Conservation (phyloP, 2,888 invertebrate species). For the Drosophila infuscata region DNA sequence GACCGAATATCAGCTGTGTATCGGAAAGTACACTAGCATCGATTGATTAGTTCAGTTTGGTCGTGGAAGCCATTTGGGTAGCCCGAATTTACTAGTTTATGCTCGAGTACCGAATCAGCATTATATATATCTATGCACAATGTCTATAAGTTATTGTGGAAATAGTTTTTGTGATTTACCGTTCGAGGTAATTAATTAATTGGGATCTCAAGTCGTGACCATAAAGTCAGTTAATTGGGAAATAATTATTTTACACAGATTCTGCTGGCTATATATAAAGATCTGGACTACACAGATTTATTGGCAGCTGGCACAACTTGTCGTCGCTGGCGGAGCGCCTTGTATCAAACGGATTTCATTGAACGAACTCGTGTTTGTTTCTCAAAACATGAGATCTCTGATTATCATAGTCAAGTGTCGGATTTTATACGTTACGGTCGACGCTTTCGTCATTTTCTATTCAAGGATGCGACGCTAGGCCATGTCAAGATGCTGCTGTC, state of each 20-base stretch:
- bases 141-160: slow-evolving; percentile 50
- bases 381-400: slow-evolving; percentile 79
- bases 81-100: background rate
- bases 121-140: slow-evolving; percentile 6
- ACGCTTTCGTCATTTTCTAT: slow-evolving; percentile 74
- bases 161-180: slow-evolving; percentile 82
- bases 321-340: slow-evolving; percentile 89
- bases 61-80: too few species aligned
- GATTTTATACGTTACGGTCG: slow-evolving; percentile 76
- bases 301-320: slow-evolving; percentile 89
- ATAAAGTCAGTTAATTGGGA: slow-evolving; percentile 63
- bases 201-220: slow-evolving; percentile 49
- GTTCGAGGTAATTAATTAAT: slow-evolving; percentile 76
- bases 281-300: slow-evolving; percentile 88
- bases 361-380: slow-evolving; percentile 78
- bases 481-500: slow-evolving; percentile 86
- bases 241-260: slow-evolving; percentile 85
- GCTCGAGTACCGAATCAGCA: background rate
- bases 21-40: too few species aligned
- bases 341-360: slow-evolving; percentile 87
- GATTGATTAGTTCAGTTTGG: too few species aligned
- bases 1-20: too few species aligned
- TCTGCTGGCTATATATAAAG: slow-evolving; percentile 88
- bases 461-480: slow-evolving; percentile 82
- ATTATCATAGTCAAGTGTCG: slow-evolving; percentile 76